phyloP scores from a whole-genome alignment of 2,797 vertebrate genomes.

The Lacerta viridis region DNA sequence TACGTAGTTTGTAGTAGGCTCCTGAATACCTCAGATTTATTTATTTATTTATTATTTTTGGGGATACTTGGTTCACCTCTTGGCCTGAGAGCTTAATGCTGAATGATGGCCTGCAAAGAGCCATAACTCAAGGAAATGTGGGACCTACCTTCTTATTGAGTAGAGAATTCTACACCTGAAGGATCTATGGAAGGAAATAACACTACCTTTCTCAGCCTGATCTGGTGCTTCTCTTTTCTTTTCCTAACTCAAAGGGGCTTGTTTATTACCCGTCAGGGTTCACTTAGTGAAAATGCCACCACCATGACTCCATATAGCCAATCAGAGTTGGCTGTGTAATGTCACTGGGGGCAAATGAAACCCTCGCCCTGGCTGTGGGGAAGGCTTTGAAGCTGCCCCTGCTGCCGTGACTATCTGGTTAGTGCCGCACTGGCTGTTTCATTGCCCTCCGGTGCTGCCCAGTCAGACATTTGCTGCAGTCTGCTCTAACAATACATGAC shows the following conservation, averaged over 20 bases:
- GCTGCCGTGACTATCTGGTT: neutral
- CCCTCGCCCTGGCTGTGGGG: neutral
- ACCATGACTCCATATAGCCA: neutral
- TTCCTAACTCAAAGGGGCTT: neutral
- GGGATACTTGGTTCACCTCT: no score
- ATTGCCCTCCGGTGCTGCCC: neutral
- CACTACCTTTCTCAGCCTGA: neutral
- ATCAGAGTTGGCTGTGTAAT: neutral
- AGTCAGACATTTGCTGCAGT: neutral
- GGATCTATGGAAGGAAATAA: neutral
- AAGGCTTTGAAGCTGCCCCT: neutral
- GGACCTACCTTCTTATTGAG: neutral
- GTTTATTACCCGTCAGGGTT: neutral
- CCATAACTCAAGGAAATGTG: neutral
- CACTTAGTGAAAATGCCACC: neutral
- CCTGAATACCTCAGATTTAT: no score
- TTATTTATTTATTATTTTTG: no score
- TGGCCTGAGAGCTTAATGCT: neutral
- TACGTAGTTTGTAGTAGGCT: no score
- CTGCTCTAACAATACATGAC: neutral
- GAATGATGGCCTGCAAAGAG: neutral
- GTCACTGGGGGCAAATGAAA: neutral
- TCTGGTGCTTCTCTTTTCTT: neutral
- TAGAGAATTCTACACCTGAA: neutral
- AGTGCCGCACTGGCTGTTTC: neutral